Conservation (phyloP, 2,797 vertebrate species). For the Podarcis siculus region DNA sequence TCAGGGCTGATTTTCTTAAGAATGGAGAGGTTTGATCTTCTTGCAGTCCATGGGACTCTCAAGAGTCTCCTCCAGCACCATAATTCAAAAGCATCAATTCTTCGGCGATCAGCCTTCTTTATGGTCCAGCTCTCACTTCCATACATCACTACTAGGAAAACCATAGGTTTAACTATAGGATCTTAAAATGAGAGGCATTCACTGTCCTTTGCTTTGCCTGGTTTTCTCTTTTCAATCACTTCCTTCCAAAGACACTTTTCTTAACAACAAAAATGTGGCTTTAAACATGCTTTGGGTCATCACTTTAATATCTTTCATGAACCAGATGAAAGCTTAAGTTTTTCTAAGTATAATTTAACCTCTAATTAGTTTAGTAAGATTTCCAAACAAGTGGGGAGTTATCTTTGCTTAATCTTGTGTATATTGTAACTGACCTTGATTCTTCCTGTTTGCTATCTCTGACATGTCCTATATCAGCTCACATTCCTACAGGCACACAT, state of each 20-base stretch:
- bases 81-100: too few relatives aligned
- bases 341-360: not conserved
- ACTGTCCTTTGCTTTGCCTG: not conserved
- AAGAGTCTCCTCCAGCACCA: too few relatives aligned
- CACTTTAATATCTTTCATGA: not conserved
- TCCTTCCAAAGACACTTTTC: not conserved
- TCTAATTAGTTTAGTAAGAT: not conserved
- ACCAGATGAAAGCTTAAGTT: not conserved
- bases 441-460: not conserved
- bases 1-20: too few relatives aligned
- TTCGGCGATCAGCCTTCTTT: too few relatives aligned
- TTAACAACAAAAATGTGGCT: not conserved
- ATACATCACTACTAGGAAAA: too few relatives aligned
- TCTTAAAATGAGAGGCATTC: not conserved
- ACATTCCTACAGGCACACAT: not conserved
- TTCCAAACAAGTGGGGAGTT: not conserved
- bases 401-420: too few relatives aligned
- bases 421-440: not conserved
- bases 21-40: too few relatives aligned
- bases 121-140: too few relatives aligned
- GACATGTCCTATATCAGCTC: not conserved
- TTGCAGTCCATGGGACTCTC: too few relatives aligned
- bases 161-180: too few relatives aligned
- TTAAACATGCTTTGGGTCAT: not conserved
- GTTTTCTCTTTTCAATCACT: not conserved